Evolutionary conservation across 2,888 invertebrate species (phyloP).

Genomic region (Strigamia crassipes): DNA sequence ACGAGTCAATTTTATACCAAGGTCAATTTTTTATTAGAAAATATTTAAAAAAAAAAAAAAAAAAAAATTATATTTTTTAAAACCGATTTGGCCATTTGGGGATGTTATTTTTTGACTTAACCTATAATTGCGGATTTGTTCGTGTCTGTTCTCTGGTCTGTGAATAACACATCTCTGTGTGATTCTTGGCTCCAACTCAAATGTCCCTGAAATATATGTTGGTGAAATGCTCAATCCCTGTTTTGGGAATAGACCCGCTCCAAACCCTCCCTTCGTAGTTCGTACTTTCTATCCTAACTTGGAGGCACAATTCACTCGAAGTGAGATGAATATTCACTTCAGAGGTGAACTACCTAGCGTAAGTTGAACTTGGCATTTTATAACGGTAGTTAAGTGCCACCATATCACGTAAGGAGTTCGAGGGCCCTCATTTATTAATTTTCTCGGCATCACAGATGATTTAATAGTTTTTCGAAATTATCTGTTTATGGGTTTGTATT

Average conservation of each 20-base stretch:
- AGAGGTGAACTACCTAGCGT: constrained; percentile 21
- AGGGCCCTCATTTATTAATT: neutral
- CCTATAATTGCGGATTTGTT: neutral
- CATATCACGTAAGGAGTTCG: neutral
- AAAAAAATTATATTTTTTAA: too few species aligned
- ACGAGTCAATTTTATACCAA: neutral
- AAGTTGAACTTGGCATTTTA: constrained; percentile 25
- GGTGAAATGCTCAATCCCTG: neutral
- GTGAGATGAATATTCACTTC: constrained; percentile 8
- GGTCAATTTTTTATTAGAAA: neutral
- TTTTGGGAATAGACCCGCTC: neutral
- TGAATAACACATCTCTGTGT: neutral
- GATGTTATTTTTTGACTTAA: neutral
- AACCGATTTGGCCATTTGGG: neutral
- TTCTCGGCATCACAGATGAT: neutral
- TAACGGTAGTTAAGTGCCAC: neutral
- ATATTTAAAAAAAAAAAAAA: neutral
- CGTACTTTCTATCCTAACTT: constrained; percentile 18
- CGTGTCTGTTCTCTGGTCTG: neutral
- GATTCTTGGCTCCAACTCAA: constrained; percentile 6
- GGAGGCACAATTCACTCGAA: neutral
- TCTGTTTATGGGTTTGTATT: constrained; percentile 1
- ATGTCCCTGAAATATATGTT: constrained; percentile 6
- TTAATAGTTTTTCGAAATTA: neutral
- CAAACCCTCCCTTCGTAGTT: neutral